phyloP scores from a whole-genome alignment of 2,888 invertebrate genomes.

The Onthophagus sagittarius region DNA sequence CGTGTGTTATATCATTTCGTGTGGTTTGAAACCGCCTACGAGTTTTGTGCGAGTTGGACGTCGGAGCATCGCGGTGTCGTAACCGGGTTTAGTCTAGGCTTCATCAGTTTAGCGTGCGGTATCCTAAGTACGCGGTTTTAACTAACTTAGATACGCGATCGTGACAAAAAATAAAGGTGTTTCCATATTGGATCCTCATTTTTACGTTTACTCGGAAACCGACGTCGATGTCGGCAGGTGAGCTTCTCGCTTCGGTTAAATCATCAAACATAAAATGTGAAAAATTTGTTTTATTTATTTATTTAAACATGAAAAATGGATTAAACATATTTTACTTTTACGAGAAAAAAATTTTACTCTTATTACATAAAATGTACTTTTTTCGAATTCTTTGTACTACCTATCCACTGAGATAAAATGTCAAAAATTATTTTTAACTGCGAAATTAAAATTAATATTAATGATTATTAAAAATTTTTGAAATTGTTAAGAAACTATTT shows the following conservation, averaged over 20 bases:
- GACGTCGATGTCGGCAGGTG: slow-evolving; percentile 47
- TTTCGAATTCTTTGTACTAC: too few relatives aligned
- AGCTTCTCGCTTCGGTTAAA: slow-evolving; percentile 8
- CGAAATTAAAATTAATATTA: too few relatives aligned
- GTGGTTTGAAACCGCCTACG: slow-evolving; percentile 15
- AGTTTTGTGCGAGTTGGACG: neutral
- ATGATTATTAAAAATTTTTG: too few relatives aligned
- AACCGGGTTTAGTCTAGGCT: neutral
- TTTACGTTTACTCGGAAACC: slow-evolving; percentile 38
- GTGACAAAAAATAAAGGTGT: neutral
- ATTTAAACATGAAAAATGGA: too few relatives aligned
- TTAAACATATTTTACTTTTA: too few relatives aligned
- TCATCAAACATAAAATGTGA: neutral
- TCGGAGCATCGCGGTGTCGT: neutral
- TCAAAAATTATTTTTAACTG: too few relatives aligned
- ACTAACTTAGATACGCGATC: neutral
- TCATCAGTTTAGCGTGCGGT: slow-evolving; percentile 1
- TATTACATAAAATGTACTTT: too few relatives aligned
- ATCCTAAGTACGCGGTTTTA: neutral
- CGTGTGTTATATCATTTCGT: neutral
- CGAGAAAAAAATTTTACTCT: too few relatives aligned
- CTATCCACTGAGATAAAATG: too few relatives aligned
- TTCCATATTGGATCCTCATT: slow-evolving; percentile 31
- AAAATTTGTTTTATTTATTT: too few relatives aligned
- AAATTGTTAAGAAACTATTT: too few relatives aligned